phyloP scores from a whole-genome alignment of 2,797 vertebrate species.

The Poliocrania exsul region DNA sequence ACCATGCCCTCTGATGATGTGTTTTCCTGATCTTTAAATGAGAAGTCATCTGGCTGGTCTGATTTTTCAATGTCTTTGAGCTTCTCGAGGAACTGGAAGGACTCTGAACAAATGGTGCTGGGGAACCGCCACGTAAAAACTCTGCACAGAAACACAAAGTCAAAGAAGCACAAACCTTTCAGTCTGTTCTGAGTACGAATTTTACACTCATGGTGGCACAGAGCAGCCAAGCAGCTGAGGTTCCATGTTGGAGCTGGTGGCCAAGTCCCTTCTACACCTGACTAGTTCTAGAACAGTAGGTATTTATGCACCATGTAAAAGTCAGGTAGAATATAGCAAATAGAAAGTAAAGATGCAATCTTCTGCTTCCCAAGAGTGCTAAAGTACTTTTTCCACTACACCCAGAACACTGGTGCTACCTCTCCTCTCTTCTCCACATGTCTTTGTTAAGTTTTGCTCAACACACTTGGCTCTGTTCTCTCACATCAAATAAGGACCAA shows the following conservation, averaged over 20 bases:
- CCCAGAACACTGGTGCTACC: not conserved
- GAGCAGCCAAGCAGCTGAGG: not conserved
- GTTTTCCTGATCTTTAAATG: conserved; percentile 78
- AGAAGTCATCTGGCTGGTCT: conserved; percentile 68
- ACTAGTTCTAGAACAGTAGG: not conserved
- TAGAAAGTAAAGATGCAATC: not conserved
- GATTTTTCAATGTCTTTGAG: conserved; percentile 72
- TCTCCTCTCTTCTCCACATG: not conserved
- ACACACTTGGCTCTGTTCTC: not conserved
- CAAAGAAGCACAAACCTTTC: not conserved
- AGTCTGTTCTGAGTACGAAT: not conserved
- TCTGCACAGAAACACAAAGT: conserved; percentile 67
- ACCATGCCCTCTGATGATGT: conserved; percentile 73
- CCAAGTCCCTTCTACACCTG: not conserved
- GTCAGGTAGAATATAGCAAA: not conserved
- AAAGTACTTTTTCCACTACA: not conserved
- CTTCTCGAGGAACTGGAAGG: conserved; percentile 82
- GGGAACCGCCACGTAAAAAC: conserved; percentile 93
- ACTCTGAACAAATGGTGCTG: conserved; percentile 82
- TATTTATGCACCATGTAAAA: not conserved
- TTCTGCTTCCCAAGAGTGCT: not conserved
- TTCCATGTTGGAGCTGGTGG: not conserved
- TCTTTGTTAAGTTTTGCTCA: not conserved
- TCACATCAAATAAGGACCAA: not conserved
- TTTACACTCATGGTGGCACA: not conserved